A percentile compares a stretch with the other conserved stretches of the same genome.
phyloP scores from a whole-genome alignment of 53 echinoderm and acorn worm genomes.

The Actinopyga echinites region DNA sequence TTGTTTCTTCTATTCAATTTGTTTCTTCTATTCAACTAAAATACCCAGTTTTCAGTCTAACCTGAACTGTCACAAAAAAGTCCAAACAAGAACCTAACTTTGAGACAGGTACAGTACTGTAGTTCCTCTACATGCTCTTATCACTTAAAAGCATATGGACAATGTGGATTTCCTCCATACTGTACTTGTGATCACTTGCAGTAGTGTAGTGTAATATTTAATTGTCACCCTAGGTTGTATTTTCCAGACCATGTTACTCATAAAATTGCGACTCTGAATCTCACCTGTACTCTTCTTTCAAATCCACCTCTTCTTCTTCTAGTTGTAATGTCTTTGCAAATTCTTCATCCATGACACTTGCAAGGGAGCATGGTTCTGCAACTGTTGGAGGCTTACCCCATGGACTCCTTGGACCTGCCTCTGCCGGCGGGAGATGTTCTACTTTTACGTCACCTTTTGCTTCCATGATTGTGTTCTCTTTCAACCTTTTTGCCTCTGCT shows the following conservation, averaged over 20 bases:
- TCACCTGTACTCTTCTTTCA: conserved; percentile 6
- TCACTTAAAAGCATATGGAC: not conserved
- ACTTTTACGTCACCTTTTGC: conserved; percentile 10
- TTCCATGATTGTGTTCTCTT: not conserved
- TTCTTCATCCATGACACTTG: conserved; percentile 95
- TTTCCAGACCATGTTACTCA: no score
- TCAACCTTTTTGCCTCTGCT: no score
- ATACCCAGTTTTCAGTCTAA: no score
- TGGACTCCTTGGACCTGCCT: conserved; percentile 48
- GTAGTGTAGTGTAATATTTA: not conserved
- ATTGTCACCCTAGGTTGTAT: not conserved
- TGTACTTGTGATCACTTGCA: not conserved
- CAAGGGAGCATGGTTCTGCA: conserved; percentile 59
- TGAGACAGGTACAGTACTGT: no score
- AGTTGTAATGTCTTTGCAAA: conserved; percentile 79
- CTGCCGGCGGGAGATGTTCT: not conserved
- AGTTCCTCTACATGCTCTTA: no score
- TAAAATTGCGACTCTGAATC: not conserved
- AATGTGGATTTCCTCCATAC: not conserved
- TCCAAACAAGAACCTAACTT: no score
- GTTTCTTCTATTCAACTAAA: no score
- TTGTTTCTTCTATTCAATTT: no score
- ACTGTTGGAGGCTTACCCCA: conserved; percentile 68
- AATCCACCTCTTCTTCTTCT: conserved; percentile 56
- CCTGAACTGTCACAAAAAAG: no score